Evolutionary conservation across 2,797 vertebrate genomes (phyloP), one percentile per base, ranked within the genome.

Genomic region (Enteromius fasciolatus): DNA sequence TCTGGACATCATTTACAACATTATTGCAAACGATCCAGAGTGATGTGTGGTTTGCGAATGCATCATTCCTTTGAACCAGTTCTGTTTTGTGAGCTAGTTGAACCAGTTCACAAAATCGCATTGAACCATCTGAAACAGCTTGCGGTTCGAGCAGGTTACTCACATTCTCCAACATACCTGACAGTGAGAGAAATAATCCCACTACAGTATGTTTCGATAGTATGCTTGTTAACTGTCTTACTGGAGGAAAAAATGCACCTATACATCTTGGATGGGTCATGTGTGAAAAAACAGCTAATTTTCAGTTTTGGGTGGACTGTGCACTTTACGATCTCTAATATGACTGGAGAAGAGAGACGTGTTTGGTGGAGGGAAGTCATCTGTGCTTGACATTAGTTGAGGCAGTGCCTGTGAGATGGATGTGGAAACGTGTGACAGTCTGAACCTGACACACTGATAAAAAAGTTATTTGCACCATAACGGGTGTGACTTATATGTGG

Each of bases 401-500:
- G 33, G 50, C 14, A 23, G 33, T 59, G 52, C 28, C 44, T 28
- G 50, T 41, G 57, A 39, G n/a, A 75, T 28, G 44, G 46, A 46
- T 66, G 33, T 54, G 46, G 54, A 75, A 64, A 14, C 3, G 4
- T 31, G 66, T 50, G 17, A 70, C 20, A 63, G 28, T 74, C 33
- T 75, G 52, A 74, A 63, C 74, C 36, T 76, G 57, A 63, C 1
- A 0, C 54, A 7, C 54, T 61, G 74, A 54, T 76, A 23, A 74
- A 39, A 20, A 61, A 44, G 10, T 17, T 12, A 41, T 61, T 61
- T 61, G 36, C 52, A 61, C 12, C 33, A 76, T 61, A 15, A 48
- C 2, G 44, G 76, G 76, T 66, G 44, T 78, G 61, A 66, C 76
- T 50, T 78, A 41, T 46, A 28, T 64, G 44, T 81, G 52, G 72